Conservation (phyloP, 2,797 vertebrate genomes). For the Acanthurus leucopareius region DNA sequence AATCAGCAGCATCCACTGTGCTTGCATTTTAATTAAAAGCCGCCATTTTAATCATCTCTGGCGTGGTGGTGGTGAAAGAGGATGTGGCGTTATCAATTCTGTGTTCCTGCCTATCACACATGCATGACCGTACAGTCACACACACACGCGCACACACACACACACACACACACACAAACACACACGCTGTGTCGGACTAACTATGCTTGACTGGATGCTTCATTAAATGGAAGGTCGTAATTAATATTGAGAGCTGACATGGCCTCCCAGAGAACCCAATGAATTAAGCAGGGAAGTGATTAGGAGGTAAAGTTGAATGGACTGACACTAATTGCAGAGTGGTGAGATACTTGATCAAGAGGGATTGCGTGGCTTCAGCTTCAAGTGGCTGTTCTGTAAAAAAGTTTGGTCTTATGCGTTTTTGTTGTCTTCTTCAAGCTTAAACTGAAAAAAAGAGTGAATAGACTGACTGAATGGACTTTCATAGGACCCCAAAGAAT, state of each 20-base stretch:
- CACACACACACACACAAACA: conserved; percentile 20
- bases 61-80: conserved; percentile 57
- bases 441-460: neutral
- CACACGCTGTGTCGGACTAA: conserved; percentile 50
- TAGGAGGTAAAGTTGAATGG: conserved; percentile 78
- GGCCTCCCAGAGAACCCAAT: conserved; percentile 74
- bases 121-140: conserved; percentile 14
- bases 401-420: conserved; percentile 35
- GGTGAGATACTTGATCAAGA: conserved; percentile 64
- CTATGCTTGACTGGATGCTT: conserved; percentile 72
- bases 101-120: conserved; percentile 62
- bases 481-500: too few species aligned
- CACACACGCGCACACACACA: conserved; percentile 21
- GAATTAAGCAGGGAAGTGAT: conserved; percentile 79
- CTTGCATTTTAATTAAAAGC: conserved; percentile 84
- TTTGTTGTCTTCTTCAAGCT: conserved; percentile 20
- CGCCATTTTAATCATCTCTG: conserved; percentile 82
- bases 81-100: conserved; percentile 74
- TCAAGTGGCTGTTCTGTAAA: conserved; percentile 30
- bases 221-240: conserved; percentile 82
- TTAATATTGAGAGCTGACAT: conserved; percentile 86
- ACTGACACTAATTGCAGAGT: conserved; percentile 75
- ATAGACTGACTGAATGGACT: neutral
- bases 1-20: conserved; percentile 77
- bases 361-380: conserved; percentile 35